These are phyloP conservation scores for Emmelina monodactyla DNA, from an alignment of 2,888 invertebrate genomes.

Conservation along the genomic window DNA sequence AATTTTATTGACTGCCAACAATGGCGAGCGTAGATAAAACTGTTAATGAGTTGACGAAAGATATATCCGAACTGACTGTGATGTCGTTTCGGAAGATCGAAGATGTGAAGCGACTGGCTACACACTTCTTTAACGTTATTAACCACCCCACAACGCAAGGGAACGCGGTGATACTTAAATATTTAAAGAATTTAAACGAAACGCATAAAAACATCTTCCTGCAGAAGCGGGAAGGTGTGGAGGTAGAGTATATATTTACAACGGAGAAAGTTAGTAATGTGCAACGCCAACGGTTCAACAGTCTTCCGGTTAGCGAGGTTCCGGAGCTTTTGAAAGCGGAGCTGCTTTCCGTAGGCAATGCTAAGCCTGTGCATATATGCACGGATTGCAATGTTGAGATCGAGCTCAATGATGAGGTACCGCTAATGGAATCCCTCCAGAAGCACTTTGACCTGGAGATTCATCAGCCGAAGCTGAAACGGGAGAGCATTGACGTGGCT, in stretches of 20 bases:
- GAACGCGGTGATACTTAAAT: constrained; percentile 29
- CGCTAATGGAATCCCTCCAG: constrained; percentile 52
- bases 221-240: constrained; percentile 41
- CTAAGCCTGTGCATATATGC: constrained; percentile 53
- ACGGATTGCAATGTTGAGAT: constrained; percentile 54
- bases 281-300: constrained; percentile 53
- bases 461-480: constrained; percentile 45
- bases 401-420: constrained; percentile 48
- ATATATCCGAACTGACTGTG: constrained; percentile 36
- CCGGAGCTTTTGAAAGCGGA: constrained; percentile 51
- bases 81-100: constrained; percentile 48
- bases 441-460: constrained; percentile 47
- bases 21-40: constrained; percentile 20
- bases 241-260: constrained; percentile 56
- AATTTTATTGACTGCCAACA: constrained; percentile 20
- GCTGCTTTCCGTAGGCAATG: constrained; percentile 33
- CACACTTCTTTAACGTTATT: constrained; percentile 39
- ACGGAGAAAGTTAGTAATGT: constrained; percentile 54
- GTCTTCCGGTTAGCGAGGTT: constrained; percentile 52
- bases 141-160: constrained; percentile 39
- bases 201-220: constrained; percentile 40
- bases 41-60: constrained; percentile 26
- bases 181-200: constrained; percentile 35
- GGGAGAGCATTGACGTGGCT: constrained; percentile 51
- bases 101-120: constrained; percentile 43